These are phyloP conservation scores for Alectoris magna DNA, from an alignment of 2,797 vertebrate genomes.

Conservation along the genomic window DNA sequence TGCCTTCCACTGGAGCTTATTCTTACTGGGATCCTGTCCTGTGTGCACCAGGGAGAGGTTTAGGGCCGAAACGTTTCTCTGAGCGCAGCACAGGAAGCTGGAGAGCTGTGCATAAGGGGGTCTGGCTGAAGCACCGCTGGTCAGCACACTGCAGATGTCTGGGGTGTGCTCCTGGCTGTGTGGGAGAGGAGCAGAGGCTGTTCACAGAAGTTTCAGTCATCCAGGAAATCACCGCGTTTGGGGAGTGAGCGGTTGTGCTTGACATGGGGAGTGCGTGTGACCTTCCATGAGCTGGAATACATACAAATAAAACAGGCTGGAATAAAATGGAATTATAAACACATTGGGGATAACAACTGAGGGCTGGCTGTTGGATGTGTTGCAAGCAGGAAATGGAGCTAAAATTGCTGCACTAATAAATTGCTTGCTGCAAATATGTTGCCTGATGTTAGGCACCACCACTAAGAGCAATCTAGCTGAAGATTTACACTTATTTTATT, in stretches of 20 bases:
- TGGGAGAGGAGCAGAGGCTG: not conserved
- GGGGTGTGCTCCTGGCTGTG: not conserved
- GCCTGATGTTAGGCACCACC: not conserved
- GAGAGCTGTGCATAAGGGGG: fast-evolving
- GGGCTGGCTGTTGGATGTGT: not conserved
- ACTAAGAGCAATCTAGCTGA: not conserved
- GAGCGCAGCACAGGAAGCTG: fast-evolving
- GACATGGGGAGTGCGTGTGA: not conserved
- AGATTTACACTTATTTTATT: not conserved
- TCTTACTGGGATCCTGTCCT: fast-evolving
- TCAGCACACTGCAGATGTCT: fast-evolving
- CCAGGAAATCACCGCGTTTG: not conserved
- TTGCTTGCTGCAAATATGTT: not conserved
- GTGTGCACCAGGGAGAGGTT: fast-evolving
- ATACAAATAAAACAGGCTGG: conserved; percentile 32
- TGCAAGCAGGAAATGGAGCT: conserved; percentile 48
- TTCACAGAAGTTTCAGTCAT: not conserved
- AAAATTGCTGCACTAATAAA: conserved; percentile 14
- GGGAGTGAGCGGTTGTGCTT: fast-evolving
- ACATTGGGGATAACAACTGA: conserved; percentile 17
- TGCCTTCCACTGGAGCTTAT: not conserved
- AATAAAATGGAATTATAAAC: conserved; percentile 48
- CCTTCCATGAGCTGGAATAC: not conserved
- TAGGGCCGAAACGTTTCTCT: fast-evolving
- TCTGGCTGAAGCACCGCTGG: fast-evolving